phyloP scores from a whole-genome alignment of 2,888 invertebrate species.

The Molorchus minor region DNA sequence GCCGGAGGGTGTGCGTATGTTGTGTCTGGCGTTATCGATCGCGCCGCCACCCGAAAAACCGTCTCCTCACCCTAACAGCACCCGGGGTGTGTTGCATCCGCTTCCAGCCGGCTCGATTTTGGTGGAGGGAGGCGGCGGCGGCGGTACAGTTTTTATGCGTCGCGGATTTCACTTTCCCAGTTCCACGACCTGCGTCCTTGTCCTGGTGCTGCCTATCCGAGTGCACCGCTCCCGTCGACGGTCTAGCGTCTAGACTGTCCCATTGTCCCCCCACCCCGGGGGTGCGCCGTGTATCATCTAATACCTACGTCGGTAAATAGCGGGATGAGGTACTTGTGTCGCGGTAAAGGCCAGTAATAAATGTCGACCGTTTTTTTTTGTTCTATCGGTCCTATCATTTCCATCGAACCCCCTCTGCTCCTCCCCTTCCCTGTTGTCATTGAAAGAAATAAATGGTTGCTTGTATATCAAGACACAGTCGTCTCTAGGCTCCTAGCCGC shows the following conservation, averaged over 20 bases:
- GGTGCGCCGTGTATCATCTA: constrained; percentile 11
- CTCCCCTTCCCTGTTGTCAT: no score
- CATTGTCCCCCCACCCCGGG: constrained; percentile 33
- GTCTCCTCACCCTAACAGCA: constrained; percentile 18
- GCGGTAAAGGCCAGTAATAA: no score
- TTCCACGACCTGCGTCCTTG: constrained; percentile 62
- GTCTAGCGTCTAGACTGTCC: constrained; percentile 48
- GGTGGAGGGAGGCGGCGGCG: constrained; percentile 33
- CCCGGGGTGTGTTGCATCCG: constrained; percentile 31
- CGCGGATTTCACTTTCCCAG: constrained; percentile 61
- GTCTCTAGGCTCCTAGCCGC: no score
- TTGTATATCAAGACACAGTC: no score
- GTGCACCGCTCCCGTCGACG: constrained; percentile 50
- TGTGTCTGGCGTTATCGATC: constrained; percentile 68
- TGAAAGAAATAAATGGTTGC: no score
- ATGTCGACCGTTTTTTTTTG: no score
- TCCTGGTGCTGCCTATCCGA: constrained; percentile 46
- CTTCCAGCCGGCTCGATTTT: constrained; percentile 9
- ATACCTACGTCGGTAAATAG: constrained; percentile 16
- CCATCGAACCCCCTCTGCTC: no score
- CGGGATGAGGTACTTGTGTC: constrained; percentile 18
- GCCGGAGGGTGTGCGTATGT: constrained; percentile 44
- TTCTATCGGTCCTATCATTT: no score
- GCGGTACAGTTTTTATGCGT: constrained; percentile 57
- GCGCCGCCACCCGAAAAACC: constrained; percentile 38